Base-by-base conservation (phyloP, 2,888 invertebrate species). In the Phasia obesa region DNA sequence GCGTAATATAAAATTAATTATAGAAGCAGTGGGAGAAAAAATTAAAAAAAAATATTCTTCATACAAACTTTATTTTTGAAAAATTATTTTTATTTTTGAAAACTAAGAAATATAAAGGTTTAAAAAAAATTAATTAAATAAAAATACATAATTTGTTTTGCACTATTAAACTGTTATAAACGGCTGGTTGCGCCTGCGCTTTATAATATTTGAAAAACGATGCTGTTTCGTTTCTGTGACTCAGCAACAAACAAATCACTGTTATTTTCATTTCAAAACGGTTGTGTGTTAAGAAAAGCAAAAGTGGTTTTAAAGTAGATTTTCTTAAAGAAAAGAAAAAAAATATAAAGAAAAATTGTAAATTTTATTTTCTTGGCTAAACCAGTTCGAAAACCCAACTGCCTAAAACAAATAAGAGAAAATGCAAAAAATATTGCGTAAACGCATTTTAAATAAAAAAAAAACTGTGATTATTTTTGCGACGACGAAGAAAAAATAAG, bases 101-200 rank as follows among this genome's bases (percentile, higher is more conserved):
- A n/a, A n/a, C 11, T 35, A 35, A 35, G 35, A 35, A 35, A 35
- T 35, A 11, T 11, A 35, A 11, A 35, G 9, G 11, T n/a, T n/a
- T 15, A 59, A 75, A 51, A 27, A 25, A 17, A 53, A 51, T 38
- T 9, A 38, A 11, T 38, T 38, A n/a, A n/a, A 42, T 17, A 65
- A 75, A 64, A 64, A 53, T 59, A 35, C 38, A 49, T 44, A 79
- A 69, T 70, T 71, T 71, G 78, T 79, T 75, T 75, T 83, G 82
- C 82, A 83, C 82, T 79, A 83, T 65, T 83, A 83, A 83, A 78
- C 79, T 65, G 59, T 73, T 67, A 60, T 73, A 73, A 67, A 65
- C 44, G 71, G 59, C 38, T 77, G 76, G 79, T 42, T 73, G 70
- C 55, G 73, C 65, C 73, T 73, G 79, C 73, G 79, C 65, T 51